Base-by-base conservation (phyloP, 53 echinoderm and acorn worm species). In the Patiria pectinifera region DNA sequence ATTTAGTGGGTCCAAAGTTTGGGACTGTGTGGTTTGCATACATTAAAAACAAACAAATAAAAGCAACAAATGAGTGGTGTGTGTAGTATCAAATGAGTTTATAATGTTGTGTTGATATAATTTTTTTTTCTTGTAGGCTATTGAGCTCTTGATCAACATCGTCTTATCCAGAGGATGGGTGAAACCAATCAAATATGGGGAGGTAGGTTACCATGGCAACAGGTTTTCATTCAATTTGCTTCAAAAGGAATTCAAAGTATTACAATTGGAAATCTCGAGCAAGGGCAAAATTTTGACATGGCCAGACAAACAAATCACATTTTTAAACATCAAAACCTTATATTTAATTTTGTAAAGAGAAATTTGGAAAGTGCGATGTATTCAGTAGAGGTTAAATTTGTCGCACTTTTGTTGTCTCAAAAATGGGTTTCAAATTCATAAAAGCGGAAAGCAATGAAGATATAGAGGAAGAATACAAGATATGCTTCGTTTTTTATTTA, bases 141-240 rank as follows among this genome's bases (percentile, higher is more conserved):
- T 91, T 76, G 98, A 98, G 84, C 94, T 95, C 12, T 16, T 96
- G 11, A 94, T 90, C 85, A 98, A 98, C 78, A 96, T 96, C 91
- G 75, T 89, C 10, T 87, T 92, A 13, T 46, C 91, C 70, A 91
- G 98, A 84, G 95, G 96, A 24, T 83, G 90, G 81, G 89, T 96
- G 60, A 94, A 78, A 13, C 96, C 96, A 2, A 87, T 98, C 78
- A 94, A 93, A 53, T 92, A 98, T 93, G 98, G 98, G 85, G 98
- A 98, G 93, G 98, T 98, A 86, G 83, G 96, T 80, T 87, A 76
- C 48, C 47, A 69, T 85, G 45, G 44, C 46, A 46, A 69, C 70
- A 6, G 83, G 6, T 0, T n/a, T 22, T 5, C 11, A 8, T 82
- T 18, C 66, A 66, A 2, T 66, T 63, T 18, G 14, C 60, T 11